Evolutionary conservation across 2,888 invertebrate genomes (phyloP).

Genomic region (Mythimna lalbum): DNA sequence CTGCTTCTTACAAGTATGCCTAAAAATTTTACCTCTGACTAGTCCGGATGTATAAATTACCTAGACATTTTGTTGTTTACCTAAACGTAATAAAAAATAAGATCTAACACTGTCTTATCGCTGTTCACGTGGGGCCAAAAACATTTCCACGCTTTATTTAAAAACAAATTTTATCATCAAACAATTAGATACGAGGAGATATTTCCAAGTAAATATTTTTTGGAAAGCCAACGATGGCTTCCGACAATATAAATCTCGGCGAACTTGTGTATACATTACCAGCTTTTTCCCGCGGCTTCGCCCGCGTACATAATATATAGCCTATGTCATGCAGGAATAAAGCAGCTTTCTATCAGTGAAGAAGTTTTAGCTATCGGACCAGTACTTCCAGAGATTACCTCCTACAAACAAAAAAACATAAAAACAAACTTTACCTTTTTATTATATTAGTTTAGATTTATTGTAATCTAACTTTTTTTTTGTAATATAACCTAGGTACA

Average conservation of each 20-base stretch:
- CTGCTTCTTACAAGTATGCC: neutral
- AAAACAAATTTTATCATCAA: constrained; percentile 7
- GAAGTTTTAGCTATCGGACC: too few relatives aligned
- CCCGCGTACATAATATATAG: too few relatives aligned
- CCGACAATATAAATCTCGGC: neutral
- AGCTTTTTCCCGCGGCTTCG: too few relatives aligned
- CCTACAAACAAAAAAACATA: too few relatives aligned
- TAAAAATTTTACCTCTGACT: neutral
- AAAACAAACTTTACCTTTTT: too few relatives aligned
- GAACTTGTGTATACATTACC: neutral
- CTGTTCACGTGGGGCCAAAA: neutral
- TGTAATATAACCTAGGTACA: neutral
- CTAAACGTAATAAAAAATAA: neutral
- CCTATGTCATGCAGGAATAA: too few relatives aligned
- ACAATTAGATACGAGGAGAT: constrained; percentile 2
- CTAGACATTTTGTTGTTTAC: neutral
- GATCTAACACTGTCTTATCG: neutral
- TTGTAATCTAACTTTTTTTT: too few relatives aligned
- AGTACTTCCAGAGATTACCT: too few relatives aligned
- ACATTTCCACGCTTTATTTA: constrained; percentile 2
- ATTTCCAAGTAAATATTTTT: neutral
- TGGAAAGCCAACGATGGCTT: neutral
- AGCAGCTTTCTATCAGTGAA: too few relatives aligned
- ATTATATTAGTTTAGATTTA: too few relatives aligned
- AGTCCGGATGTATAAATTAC: neutral